These are phyloP conservation scores for Merops nubicus DNA, from an alignment of 2,113 vertebrate species.

Conservation along the genomic window DNA sequence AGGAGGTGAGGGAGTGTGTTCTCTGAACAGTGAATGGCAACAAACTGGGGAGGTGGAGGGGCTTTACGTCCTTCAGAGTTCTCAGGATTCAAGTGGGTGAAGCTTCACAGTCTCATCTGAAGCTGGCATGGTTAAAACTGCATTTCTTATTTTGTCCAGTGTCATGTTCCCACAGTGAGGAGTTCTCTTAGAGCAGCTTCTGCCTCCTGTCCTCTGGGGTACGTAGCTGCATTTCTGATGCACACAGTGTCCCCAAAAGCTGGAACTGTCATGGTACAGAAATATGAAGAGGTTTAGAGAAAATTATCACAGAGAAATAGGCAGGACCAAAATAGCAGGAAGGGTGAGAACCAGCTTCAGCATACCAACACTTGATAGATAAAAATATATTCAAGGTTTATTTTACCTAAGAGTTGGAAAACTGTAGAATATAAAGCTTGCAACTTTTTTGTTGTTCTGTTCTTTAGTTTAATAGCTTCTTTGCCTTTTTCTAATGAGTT, in stretches of 20 bases:
- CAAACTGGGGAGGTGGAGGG: background rate
- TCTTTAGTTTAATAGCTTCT: background rate
- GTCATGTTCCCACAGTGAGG: background rate
- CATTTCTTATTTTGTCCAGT: background rate
- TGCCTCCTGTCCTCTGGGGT: background rate
- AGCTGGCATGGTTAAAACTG: background rate
- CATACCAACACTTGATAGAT: background rate
- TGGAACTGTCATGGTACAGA: background rate
- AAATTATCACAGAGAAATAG: background rate
- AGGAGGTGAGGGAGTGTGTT: background rate
- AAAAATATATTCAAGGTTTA: background rate
- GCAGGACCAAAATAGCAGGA: background rate
- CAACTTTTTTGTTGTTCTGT: background rate
- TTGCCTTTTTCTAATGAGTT: background rate
- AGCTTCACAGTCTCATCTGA: background rate
- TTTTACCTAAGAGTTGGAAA: background rate
- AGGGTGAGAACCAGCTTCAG: background rate
- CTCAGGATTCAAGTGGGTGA: background rate
- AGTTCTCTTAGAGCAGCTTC: background rate
- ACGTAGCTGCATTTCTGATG: background rate
- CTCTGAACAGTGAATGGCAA: background rate
- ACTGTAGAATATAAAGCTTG: background rate
- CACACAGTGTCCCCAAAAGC: fast-evolving
- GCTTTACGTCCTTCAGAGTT: background rate
- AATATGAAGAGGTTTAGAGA: background rate